These are phyloP conservation scores for Cepaea hortensis DNA, from an alignment of 2,888 invertebrate species.

Conservation along the genomic window DNA sequence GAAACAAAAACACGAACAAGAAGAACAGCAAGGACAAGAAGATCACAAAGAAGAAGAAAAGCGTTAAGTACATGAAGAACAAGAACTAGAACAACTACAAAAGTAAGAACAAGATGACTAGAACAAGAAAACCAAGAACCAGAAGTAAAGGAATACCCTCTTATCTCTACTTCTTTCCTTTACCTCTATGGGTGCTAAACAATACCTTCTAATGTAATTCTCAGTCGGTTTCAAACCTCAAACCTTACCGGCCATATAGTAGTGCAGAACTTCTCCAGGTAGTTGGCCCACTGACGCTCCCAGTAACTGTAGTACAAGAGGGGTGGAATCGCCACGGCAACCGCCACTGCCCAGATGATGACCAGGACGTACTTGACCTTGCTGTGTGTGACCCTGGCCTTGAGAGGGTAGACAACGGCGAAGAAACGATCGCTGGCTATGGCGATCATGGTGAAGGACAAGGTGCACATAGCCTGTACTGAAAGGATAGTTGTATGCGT, in stretches of 20 bases:
- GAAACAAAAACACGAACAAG: too few relatives aligned
- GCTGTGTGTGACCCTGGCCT: slow-evolving; percentile 64
- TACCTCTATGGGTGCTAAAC: too few relatives aligned
- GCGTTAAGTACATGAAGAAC: too few relatives aligned
- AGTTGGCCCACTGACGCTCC: slow-evolving; percentile 64
- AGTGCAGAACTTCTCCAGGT: slow-evolving; percentile 65
- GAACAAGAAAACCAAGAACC: too few relatives aligned
- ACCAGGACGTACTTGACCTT: slow-evolving; percentile 62
- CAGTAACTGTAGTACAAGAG: slow-evolving; percentile 63
- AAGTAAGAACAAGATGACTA: too few relatives aligned
- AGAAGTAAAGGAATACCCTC: too few relatives aligned
- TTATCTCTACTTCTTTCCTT: too few relatives aligned
- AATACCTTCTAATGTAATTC: too few relatives aligned
- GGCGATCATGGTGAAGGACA: slow-evolving; percentile 67
- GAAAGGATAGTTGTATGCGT: slow-evolving; percentile 26
- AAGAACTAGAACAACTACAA: too few relatives aligned
- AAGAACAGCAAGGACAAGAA: too few relatives aligned
- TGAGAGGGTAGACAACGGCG: slow-evolving; percentile 69
- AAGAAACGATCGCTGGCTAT: slow-evolving; percentile 71
- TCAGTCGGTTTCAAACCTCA: too few relatives aligned
- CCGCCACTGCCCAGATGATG: slow-evolving; percentile 61
- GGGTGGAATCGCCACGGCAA: slow-evolving; percentile 62
- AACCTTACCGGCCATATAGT: slow-evolving; percentile 63
- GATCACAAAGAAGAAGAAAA: too few relatives aligned
- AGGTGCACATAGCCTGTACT: slow-evolving; percentile 69